A percentile compares a stretch with the other conserved stretches of the same genome.
phyloP scores from a whole-genome alignment of 2,888 invertebrate genomes.

The Drosophila tanythrix region DNA sequence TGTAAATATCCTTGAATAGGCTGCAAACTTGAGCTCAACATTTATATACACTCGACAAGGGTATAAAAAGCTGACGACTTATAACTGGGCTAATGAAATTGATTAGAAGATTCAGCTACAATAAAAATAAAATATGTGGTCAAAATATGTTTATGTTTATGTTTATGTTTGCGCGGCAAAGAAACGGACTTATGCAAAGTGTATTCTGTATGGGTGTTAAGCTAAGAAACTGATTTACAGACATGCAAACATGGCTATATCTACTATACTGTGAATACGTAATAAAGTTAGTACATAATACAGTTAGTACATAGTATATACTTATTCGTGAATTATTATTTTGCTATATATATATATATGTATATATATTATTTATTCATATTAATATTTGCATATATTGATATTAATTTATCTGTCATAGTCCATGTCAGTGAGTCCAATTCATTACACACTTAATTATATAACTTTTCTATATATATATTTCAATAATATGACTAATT shows the following conservation, averaged over 20 bases:
- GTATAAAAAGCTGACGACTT: not conserved
- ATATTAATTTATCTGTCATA: too few relatives aligned
- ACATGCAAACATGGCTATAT: not conserved
- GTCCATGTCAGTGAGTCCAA: not conserved
- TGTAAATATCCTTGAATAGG: not conserved
- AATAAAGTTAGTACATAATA: not conserved
- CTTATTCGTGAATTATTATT: too few relatives aligned
- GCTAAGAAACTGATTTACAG: not conserved
- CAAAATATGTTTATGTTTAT: not conserved
- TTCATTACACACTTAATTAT: not conserved
- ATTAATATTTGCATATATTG: too few relatives aligned
- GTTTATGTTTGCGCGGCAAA: not conserved
- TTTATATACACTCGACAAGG: not conserved
- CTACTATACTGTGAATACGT: not conserved
- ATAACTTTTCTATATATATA: too few relatives aligned
- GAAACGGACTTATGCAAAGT: not conserved
- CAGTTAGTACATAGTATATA: not conserved
- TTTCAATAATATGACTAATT: too few relatives aligned
- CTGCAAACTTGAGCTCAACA: not conserved
- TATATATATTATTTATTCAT: too few relatives aligned
- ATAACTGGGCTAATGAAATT: too few relatives aligned
- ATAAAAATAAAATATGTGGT: not conserved
- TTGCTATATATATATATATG: too few relatives aligned
- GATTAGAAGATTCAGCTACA: not conserved
- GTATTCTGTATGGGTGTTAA: not conserved